phyloP scores from a whole-genome alignment of 2,888 invertebrate species.

The Archips xylosteana region DNA sequence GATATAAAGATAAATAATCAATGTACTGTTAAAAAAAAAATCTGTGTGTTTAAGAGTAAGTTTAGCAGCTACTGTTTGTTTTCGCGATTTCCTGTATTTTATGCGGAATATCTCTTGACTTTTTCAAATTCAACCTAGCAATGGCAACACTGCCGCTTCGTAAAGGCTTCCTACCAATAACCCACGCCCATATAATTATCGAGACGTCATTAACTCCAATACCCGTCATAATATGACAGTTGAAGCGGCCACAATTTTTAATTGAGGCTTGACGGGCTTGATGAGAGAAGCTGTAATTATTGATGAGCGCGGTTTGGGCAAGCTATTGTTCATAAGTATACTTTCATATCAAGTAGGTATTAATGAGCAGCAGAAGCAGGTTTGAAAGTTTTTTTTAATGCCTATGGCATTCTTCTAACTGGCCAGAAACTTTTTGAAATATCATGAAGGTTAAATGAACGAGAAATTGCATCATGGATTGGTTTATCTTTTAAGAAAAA shows the following conservation, averaged over 20 bases:
- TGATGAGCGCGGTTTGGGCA: neutral
- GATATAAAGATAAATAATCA: too few relatives aligned
- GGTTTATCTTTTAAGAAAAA: neutral
- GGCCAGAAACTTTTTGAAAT: conserved; percentile 1
- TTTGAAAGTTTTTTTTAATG: neutral
- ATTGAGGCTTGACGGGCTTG: conserved; percentile 2
- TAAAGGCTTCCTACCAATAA: conserved; percentile 55
- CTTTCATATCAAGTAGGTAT: neutral
- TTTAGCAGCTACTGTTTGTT: too few relatives aligned
- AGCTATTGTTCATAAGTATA: conserved; percentile 1
- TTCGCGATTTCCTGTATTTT: too few relatives aligned
- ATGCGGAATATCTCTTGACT: too few relatives aligned
- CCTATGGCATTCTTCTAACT: neutral
- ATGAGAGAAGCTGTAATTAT: conserved; percentile 1
- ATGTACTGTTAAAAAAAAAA: too few relatives aligned
- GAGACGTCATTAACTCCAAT: conserved; percentile 17
- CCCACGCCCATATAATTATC: conserved; percentile 36
- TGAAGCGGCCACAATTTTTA: conserved; percentile 6
- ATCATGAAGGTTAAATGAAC: neutral
- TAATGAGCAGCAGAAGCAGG: neutral
- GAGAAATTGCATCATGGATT: neutral
- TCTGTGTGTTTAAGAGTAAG: too few relatives aligned
- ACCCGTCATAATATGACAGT: conserved; percentile 22
- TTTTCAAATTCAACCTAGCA: too few relatives aligned
- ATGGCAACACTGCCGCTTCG: conserved; percentile 38